Conservation (phyloP, 1,140 invertebrate genomes). For the Episyrphus balteatus region DNA sequence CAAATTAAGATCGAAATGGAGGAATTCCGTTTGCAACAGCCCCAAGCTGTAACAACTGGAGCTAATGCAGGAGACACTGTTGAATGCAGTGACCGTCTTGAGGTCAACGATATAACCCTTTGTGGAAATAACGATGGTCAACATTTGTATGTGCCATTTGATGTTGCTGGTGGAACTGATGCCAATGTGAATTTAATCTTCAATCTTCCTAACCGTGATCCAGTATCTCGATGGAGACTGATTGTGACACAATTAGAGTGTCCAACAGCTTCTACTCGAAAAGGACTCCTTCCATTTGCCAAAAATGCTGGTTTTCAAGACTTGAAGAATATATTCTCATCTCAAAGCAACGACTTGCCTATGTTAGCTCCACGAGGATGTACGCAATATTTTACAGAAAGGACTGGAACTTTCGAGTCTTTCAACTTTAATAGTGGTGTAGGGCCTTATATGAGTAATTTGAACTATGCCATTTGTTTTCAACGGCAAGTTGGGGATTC, state of each 20-base stretch:
- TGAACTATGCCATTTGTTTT: slow-evolving; percentile 41
- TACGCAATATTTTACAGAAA: slow-evolving; percentile 51
- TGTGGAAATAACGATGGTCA: slow-evolving; percentile 75
- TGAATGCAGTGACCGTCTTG: slow-evolving; percentile 48
- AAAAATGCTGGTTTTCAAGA: slow-evolving; percentile 22
- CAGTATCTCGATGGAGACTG: slow-evolving; percentile 43
- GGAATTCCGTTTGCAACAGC: slow-evolving; percentile 59
- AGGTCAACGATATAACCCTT: slow-evolving; percentile 37
- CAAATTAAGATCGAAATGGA: slow-evolving; percentile 67
- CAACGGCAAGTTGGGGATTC: slow-evolving; percentile 17
- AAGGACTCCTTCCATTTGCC: slow-evolving; percentile 4
- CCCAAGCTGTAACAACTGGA: slow-evolving; percentile 18
- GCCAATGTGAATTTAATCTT: slow-evolving; percentile 21
- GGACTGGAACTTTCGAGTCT: slow-evolving; percentile 43
- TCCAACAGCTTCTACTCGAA: slow-evolving; percentile 4
- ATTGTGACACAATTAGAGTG: slow-evolving; percentile 52
- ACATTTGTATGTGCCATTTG: slow-evolving; percentile 41
- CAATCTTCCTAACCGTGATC: slow-evolving; percentile 10
- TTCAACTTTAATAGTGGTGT: slow-evolving; percentile 47
- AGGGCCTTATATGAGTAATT: slow-evolving; percentile 18
- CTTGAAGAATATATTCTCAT: slow-evolving; percentile 24
- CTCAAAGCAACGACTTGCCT: slow-evolving; percentile 27
- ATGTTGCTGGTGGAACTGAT: slow-evolving; percentile 16
- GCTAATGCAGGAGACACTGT: slow-evolving; percentile 6
- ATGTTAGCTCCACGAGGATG: slow-evolving; percentile 47